Percentiles rank a stretch among this genome's conserved stretches.
These are phyloP conservation scores for Malacoraja senta DNA, from an alignment of 2,797 vertebrate species.

Conservation along the genomic window DNA sequence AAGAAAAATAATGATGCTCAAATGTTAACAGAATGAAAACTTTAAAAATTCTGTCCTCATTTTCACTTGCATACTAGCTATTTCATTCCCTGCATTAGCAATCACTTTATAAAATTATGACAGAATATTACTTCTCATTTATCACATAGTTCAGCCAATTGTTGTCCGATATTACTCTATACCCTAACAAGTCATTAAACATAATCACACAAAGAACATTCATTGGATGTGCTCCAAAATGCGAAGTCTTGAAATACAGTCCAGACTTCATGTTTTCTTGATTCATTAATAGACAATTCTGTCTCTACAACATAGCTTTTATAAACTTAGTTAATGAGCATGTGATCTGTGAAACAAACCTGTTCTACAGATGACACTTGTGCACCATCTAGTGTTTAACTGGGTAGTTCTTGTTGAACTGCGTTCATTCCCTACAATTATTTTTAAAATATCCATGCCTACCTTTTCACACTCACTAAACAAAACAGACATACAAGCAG, in stretches of 20 bases:
- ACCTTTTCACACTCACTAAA: too few relatives aligned
- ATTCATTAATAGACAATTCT: not conserved
- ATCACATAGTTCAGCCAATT: not conserved
- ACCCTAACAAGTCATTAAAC: not conserved
- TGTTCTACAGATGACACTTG: not conserved
- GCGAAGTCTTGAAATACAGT: not conserved
- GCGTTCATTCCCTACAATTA: not conserved
- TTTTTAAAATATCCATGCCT: not conserved
- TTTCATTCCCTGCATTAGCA: not conserved
- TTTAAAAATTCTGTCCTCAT: not conserved
- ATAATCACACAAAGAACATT: not conserved
- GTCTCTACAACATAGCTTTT: not conserved
- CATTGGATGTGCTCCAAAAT: not conserved
- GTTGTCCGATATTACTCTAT: not conserved
- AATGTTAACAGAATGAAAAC: not conserved
- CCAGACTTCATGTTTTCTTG: not conserved
- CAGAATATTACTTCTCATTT: not conserved
- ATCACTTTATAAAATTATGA: not conserved
- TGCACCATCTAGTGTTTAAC: conserved; percentile 32
- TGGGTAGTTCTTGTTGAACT: conserved; percentile 3
- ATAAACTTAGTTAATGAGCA: not conserved
- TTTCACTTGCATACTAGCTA: not conserved
- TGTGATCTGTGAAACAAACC: not conserved
- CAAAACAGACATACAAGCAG: too few relatives aligned
- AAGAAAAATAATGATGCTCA: not conserved